Evolutionary conservation across 2,888 invertebrate genomes (phyloP), one percentile per base, ranked within the genome.

Genomic region (Camptogramma bilineatum): DNA sequence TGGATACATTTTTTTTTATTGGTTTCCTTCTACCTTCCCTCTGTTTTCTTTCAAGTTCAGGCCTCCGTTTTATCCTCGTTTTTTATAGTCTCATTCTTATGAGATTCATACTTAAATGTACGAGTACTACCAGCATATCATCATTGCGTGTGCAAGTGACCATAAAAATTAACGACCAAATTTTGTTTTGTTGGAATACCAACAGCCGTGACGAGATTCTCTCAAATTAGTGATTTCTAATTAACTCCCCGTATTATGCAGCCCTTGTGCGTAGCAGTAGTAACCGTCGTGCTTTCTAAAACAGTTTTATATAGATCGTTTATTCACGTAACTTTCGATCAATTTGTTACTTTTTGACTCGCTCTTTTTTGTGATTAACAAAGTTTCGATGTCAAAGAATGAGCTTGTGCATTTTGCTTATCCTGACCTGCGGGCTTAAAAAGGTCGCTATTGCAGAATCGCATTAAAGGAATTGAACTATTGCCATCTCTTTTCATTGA

Each of bases 91-190:
- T 31, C 19, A 59, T 17, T 18, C 28, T 34, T 16, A 17, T 48
- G 24, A 10, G 16, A 53, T 42, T 9, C 46, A 50, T 59, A 56
- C 46, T 50, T 54, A 52, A 64, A 66, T 64, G 55, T 62, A 60
- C 51, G 24, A n/a, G n/a, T 47, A 54, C 53, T 53, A 53, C 51
- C 5, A 55, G 52, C 24, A 64, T 62, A 55, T 54, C 24, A 64
- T 62, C 16, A 55, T 62, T 64, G 62, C 52, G 60, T 62, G 64
- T 66, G 60, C 68, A 72, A 71, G 73, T 69, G 63, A 64, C 69
- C 73, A 64, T 75, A 64, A 66, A 71, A 72, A 63, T 71, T 67
- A 73, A 73, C 59, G 71, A 66, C 64, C 69, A 66, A 71, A 64
- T 68, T 69, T 61, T 44, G 28, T 63, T 64, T 68, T 70, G 66